Base-by-base conservation (phyloP, 64 coral and sea anemone species). In the Pocillopora verrucosa region DNA sequence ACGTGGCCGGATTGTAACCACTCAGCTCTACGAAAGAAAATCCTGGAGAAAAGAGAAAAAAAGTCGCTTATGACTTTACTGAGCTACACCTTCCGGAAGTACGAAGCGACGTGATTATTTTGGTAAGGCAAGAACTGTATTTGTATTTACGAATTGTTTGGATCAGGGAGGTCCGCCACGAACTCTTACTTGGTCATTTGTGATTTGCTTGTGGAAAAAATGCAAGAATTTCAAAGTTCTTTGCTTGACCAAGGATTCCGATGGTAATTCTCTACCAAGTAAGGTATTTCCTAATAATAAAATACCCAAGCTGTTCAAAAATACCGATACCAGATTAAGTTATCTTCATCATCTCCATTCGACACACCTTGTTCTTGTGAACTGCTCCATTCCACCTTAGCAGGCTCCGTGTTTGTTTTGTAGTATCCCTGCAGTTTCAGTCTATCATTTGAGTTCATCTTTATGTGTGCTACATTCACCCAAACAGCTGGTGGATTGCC, bases 401-500 rank as follows among this genome's bases (percentile, higher is more conserved):
- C 36, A 22, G 94, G 94, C 75, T 65, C 36, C 2, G 62, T 17
- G 38, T 26, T 56, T 15, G 90, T 96, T 16, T 35, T 89, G 37
- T 90, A 96, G 56, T 61, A 83, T 51, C 90, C 94, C 19, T 90
- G 73, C 30, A 96, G 81, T 51, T 15, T 22, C 30, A 96, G 72
- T 76, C 83, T 90, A 1, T 90, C 12, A 17, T 38, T 61, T 13
- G 76, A 75, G 9, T 65, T 60, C 7, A 64, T 79, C 41, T 87
- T 96, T 16, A 87, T 77, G 11, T 16, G 36, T 30, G 87, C 67
- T 70, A 3, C 74, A 63, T 75, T 87, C 35, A 96, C 75, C 58
- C 51, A 92, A 17, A 96, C 94, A 13, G 73, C 36, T 4, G 94
- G 94, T 0, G 94, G 94, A 38, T 82, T 89, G 2, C 94, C 94